Evolutionary conservation across 2,888 invertebrate genomes (phyloP), one percentile per base, ranked within the genome.

Genomic region (Neoaliturus tenellus): DNA sequence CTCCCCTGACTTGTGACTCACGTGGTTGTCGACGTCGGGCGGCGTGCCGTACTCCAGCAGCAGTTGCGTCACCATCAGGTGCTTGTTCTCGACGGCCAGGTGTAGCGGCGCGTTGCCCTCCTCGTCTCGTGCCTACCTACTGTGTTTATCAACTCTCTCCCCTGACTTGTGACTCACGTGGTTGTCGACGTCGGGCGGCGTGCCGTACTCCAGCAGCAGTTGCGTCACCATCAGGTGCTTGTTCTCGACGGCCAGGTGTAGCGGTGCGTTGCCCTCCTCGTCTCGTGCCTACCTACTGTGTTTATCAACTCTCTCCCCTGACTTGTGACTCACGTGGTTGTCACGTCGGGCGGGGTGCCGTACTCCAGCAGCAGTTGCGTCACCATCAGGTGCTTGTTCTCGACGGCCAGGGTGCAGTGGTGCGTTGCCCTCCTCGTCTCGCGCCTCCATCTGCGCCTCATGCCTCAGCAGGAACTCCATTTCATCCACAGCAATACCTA

Each of bases 71-170:
- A 96, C 92, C 86, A 93, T 94, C 0, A 95, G 94, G 88, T 96
- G 95, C 86, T 95, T 94, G 88, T 95, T 94, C 87, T 95, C 94
- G 0, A 95, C 94, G 0, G 96, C 96, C 80, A 95, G 92, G 89
- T 96, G 96, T 35, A 97, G 92, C 0, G 96, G 95, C 95, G 95
- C 95, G 87, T 93, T 94, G 17, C 95, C 96, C 20, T 94, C 93
- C 87, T 93, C 92, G 89, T 96, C 96, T 85, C 93, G 92, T 41
- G 94, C 94, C 88, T 95, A 95, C 87, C 94, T 92, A n/a, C n/a
- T n/a, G n/a, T n/a, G n/a, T n/a, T n/a, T n/a, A n/a, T n/a, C n/a
- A n/a, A n/a, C n/a, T n/a, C n/a, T n/a, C n/a, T n/a, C n/a, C n/a
- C n/a, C n/a, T n/a, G n/a, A n/a, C n/a, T n/a, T n/a, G n/a, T n/a